Percentiles rank a stretch among this genome's conserved stretches.
These are phyloP conservation scores for Tigriopus japonicus DNA, from an alignment of 1,140 invertebrate species.

Conservation along the genomic window DNA sequence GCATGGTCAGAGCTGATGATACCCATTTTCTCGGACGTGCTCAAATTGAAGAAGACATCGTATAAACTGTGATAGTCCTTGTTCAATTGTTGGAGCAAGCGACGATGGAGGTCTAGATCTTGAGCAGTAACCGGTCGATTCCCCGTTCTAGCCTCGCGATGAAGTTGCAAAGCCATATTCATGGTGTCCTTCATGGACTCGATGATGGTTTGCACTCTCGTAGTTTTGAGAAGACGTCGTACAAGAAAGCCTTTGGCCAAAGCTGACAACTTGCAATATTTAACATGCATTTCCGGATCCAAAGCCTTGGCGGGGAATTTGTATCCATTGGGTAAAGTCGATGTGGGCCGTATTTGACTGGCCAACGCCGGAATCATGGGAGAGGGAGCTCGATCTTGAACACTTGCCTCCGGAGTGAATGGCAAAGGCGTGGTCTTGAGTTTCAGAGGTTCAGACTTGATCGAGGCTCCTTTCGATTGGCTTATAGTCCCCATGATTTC, in stretches of 20 bases:
- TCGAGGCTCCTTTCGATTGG: not conserved
- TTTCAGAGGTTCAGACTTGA: not conserved
- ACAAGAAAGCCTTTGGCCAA: not conserved
- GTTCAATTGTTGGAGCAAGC: not conserved
- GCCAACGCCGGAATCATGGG: not conserved
- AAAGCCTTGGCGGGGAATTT: not conserved
- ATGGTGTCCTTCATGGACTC: not conserved
- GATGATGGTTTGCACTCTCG: not conserved
- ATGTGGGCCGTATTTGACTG: not conserved
- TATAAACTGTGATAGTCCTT: not conserved
- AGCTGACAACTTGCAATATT: not conserved
- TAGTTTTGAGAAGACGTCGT: not conserved
- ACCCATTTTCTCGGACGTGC: not conserved
- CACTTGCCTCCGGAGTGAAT: not conserved
- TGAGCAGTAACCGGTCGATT: not conserved
- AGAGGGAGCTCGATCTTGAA: not conserved
- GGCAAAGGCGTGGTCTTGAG: not conserved
- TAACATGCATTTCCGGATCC: not conserved
- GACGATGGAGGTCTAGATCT: not conserved
- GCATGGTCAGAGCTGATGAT: not conserved
- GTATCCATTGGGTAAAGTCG: not conserved
- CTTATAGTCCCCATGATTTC: not conserved
- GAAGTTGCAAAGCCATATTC: not conserved
- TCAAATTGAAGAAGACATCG: not conserved
- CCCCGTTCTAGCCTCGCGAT: not conserved